Conservation (phyloP, 2,113 vertebrate genomes). For the Salvelinus namaycush region DNA sequence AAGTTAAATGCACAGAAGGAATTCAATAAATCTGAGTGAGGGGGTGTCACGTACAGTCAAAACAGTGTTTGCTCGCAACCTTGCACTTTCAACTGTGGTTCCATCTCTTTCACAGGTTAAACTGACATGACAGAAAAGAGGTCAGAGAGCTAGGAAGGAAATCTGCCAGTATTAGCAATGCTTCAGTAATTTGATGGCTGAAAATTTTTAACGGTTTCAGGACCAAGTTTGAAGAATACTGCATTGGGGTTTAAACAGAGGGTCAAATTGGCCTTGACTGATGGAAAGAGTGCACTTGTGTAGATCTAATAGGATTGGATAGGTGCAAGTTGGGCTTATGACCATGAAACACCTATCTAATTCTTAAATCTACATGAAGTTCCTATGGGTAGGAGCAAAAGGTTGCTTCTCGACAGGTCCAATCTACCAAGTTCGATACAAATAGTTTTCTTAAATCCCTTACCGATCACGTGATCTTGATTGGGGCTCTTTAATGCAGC, state of each 20-base stretch:
- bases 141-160: background rate
- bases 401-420: background rate
- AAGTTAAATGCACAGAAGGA: background rate
- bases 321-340: too few species aligned
- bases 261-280: too few species aligned
- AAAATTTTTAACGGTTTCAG: background rate
- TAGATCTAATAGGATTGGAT: too few species aligned
- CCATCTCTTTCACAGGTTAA: background rate
- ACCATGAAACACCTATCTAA: too few species aligned
- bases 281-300: too few species aligned
- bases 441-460: slow-evolving; percentile 15
- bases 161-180: background rate
- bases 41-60: background rate
- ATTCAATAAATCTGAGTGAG: background rate
- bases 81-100: background rate
- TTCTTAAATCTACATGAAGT: too few species aligned
- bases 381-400: too few species aligned
- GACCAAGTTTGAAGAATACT: too few species aligned
- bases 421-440: background rate
- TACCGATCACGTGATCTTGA: slow-evolving; percentile 84
- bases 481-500: slow-evolving; percentile 68
- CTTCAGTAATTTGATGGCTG: background rate
- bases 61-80: background rate
- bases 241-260: too few species aligned
- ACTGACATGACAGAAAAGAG: background rate